A percentile compares a stretch with the other conserved stretches of the same genome.
Evolutionary conservation across 2,888 invertebrate species (phyloP).

Genomic region (Amiota mariae): DNA sequence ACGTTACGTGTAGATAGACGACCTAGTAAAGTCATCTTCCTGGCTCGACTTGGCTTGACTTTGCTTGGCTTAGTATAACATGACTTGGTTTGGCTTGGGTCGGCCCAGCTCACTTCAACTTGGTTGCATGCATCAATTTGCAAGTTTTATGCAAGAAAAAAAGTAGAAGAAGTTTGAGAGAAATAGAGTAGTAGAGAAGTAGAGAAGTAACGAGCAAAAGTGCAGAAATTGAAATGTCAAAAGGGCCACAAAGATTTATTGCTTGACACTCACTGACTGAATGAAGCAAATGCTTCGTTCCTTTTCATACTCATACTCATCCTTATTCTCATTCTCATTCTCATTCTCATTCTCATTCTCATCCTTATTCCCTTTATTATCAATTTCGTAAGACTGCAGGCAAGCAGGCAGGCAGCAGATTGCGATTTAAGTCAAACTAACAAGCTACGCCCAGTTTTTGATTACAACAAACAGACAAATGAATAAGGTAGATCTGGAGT

Average conservation of each 20-base stretch:
- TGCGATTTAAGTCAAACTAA: conserved; percentile 6
- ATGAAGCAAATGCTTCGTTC: neutral
- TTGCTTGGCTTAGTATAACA: neutral
- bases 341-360: too few relatives aligned
- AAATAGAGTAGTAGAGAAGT: neutral
- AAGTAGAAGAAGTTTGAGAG: neutral
- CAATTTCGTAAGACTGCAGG: too few relatives aligned
- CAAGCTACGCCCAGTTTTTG: conserved; percentile 24
- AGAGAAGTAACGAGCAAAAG: conserved; percentile 11
- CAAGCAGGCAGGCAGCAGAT: neutral
- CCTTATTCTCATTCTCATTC: too few relatives aligned
- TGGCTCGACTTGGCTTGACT: neutral
- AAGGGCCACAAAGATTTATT: conserved; percentile 30
- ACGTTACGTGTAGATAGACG: neutral
- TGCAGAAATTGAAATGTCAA: conserved; percentile 30
- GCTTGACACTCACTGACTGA: conserved; percentile 18
- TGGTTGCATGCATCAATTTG: conserved; percentile 24
- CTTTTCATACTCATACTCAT: too few relatives aligned
- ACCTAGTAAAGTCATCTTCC: neutral
- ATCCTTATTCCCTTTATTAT: too few relatives aligned
- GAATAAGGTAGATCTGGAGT: neutral
- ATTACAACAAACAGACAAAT: conserved; percentile 18
- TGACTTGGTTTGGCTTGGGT: neutral
- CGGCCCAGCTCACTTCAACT: neutral
- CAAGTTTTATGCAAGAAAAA: conserved; percentile 22